phyloP scores from a whole-genome alignment of 2,888 invertebrate genomes.

The Ectropis crepuscularia region DNA sequence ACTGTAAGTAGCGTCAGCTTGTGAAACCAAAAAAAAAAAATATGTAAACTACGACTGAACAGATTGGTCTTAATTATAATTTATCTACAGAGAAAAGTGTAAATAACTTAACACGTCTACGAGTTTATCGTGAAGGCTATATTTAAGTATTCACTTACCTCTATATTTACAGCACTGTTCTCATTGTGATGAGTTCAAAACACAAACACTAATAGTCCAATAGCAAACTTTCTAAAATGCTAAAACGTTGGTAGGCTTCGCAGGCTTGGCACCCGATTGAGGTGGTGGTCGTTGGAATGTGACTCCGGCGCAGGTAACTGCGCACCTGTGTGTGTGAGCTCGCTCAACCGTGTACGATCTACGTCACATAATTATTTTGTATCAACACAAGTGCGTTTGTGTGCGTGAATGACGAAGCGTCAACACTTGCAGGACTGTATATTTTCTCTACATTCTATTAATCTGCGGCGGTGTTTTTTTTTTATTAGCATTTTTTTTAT shows the following conservation, averaged over 20 bases:
- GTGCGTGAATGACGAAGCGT: conserved; percentile 47
- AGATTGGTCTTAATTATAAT: neutral
- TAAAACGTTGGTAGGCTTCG: conserved; percentile 65
- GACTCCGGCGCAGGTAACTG: conserved; percentile 80
- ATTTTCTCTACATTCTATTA: neutral
- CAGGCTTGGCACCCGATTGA: conserved; percentile 73
- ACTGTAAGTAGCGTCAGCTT: no score
- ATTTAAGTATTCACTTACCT: conserved; percentile 44
- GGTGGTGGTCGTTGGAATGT: conserved; percentile 78
- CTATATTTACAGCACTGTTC: conserved; percentile 50
- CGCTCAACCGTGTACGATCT: conserved; percentile 48
- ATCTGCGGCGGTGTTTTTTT: conserved; percentile 1
- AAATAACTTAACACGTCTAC: conserved; percentile 14
- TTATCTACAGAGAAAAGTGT: conserved; percentile 17
- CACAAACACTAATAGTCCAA: conserved; percentile 52
- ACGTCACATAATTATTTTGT: conserved; percentile 65
- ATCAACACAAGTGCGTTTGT: conserved; percentile 50
- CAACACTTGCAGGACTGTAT: conserved; percentile 39
- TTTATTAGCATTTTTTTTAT: no score
- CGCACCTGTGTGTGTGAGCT: conserved; percentile 51
- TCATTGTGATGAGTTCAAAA: conserved; percentile 49
- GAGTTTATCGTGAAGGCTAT: conserved; percentile 12
- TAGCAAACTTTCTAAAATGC: conserved; percentile 71
- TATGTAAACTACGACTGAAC: conserved; percentile 10
- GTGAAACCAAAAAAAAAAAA: no score